Conservation (phyloP, 2,113 vertebrate species). For the Acanthisitta chloris region DNA sequence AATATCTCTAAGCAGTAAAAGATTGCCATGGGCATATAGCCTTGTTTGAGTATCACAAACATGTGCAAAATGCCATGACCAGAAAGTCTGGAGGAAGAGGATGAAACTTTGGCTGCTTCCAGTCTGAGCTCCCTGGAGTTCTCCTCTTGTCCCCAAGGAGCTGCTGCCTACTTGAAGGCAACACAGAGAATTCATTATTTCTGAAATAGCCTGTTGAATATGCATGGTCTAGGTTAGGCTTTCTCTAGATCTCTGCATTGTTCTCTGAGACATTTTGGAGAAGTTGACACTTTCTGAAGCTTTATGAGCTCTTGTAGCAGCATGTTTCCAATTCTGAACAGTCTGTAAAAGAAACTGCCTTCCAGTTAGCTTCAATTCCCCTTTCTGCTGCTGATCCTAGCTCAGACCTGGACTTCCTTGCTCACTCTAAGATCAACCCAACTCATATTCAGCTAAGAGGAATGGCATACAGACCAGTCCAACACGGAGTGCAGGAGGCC, state of each 20-base stretch:
- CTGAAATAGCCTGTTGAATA: not conserved
- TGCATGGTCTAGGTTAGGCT: not conserved
- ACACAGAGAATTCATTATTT: not conserved
- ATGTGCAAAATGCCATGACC: not conserved
- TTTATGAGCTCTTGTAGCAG: not conserved
- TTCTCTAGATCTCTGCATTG: not conserved
- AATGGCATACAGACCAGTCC: not conserved
- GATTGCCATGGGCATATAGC: not conserved
- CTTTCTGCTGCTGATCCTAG: not conserved
- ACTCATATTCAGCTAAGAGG: not conserved
- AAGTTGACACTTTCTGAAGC: not conserved
- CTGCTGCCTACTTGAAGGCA: not conserved
- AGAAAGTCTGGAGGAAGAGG: not conserved
- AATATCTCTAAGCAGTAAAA: not conserved
- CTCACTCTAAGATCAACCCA: not conserved
- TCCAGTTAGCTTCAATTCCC: not conserved
- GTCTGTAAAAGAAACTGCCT: not conserved
- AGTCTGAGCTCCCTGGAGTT: not conserved
- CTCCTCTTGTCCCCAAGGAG: not conserved
- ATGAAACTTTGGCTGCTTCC: not conserved
- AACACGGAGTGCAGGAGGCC: not conserved
- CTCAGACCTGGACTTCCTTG: not conserved
- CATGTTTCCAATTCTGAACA: not conserved
- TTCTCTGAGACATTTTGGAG: not conserved
- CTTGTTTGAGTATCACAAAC: not conserved